These are phyloP conservation scores for Teleiodes luculella DNA, from an alignment of 2,888 invertebrate genomes.

Conservation along the genomic window DNA sequence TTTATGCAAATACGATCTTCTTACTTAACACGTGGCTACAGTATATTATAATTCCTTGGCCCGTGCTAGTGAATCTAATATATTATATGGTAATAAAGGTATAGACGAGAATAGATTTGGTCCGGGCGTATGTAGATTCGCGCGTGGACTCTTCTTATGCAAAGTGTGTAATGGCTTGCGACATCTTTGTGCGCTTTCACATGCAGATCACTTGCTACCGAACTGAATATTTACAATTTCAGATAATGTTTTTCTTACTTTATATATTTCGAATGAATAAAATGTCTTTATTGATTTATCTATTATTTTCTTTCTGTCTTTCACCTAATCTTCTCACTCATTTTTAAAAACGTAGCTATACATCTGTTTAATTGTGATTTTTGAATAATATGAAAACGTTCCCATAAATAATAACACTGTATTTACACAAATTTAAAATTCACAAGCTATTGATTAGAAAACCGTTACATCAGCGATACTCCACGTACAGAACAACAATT, in stretches of 20 bases:
- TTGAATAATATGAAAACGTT: too few relatives aligned
- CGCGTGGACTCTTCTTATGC: conserved; percentile 76
- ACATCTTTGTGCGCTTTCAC: conserved; percentile 53
- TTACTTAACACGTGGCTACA: conserved; percentile 56
- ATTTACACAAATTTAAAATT: background rate
- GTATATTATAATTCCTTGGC: conserved; percentile 32
- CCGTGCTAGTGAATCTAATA: conserved; percentile 53
- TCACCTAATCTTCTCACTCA: too few relatives aligned
- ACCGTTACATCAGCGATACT: conserved; percentile 13
- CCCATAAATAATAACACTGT: too few relatives aligned
- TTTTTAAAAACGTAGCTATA: too few relatives aligned
- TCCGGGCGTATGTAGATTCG: conserved; percentile 66
- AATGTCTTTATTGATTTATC: background rate
- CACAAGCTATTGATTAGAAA: conserved; percentile 7
- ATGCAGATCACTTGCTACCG: conserved; percentile 46
- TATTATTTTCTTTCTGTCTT: background rate
- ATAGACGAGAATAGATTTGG: conserved; percentile 56
- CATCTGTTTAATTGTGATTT: too few relatives aligned
- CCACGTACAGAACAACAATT: conserved; percentile 14
- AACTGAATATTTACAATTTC: conserved; percentile 35
- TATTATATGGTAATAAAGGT: conserved; percentile 36
- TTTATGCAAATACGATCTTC: conserved; percentile 67
- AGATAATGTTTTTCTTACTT: conserved; percentile 16
- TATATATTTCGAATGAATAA: background rate
- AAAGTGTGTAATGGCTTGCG: conserved; percentile 59